phyloP scores from a whole-genome alignment of 1,140 invertebrate genomes.

The Drosophila sp. region DNA sequence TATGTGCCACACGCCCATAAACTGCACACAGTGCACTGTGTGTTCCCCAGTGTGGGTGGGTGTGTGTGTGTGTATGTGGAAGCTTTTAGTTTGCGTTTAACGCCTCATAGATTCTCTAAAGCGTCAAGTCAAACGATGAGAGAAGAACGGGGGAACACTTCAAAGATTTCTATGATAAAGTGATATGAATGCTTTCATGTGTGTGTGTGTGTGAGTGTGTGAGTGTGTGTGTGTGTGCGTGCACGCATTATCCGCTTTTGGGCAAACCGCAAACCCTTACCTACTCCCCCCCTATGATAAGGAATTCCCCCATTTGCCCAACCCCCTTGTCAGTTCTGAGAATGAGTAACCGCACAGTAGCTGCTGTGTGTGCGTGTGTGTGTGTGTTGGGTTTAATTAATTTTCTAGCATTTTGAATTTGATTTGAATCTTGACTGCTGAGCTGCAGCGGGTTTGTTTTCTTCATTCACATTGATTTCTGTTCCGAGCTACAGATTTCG shows the following conservation, averaged over 20 bases:
- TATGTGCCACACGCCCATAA: slow-evolving; percentile 65
- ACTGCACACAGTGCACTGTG: slow-evolving; percentile 31
- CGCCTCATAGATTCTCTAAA: slow-evolving; percentile 74
- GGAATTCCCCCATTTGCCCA: slow-evolving; percentile 14
- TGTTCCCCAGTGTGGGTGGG: slow-evolving; percentile 3
- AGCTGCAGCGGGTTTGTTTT: slow-evolving; percentile 42
- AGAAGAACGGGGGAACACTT: slow-evolving; percentile 1
- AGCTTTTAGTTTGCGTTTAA: slow-evolving; percentile 81
- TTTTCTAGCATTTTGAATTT: slow-evolving; percentile 68
- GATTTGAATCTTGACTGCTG: slow-evolving; percentile 67
- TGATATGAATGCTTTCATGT: slow-evolving; percentile 41
- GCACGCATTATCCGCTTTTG: slow-evolving; percentile 59
- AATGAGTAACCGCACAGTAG: too few species aligned
- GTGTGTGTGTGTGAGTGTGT: neutral
- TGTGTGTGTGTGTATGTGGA: slow-evolving; percentile 28
- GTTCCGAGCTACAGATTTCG: slow-evolving; percentile 4
- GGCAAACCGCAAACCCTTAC: slow-evolving; percentile 43
- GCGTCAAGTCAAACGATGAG: slow-evolving; percentile 32
- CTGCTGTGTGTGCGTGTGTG: neutral
- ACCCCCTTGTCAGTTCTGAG: neutral
- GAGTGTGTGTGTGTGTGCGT: slow-evolving; percentile 25
- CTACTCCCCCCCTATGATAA: slow-evolving; percentile 28
- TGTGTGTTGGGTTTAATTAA: slow-evolving; percentile 68
- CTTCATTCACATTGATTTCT: slow-evolving; percentile 36
- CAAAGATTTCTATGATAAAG: slow-evolving; percentile 56